These are phyloP conservation scores for Microctonus hyperodae DNA, from an alignment of 2,888 invertebrate genomes.

Conservation along the genomic window DNA sequence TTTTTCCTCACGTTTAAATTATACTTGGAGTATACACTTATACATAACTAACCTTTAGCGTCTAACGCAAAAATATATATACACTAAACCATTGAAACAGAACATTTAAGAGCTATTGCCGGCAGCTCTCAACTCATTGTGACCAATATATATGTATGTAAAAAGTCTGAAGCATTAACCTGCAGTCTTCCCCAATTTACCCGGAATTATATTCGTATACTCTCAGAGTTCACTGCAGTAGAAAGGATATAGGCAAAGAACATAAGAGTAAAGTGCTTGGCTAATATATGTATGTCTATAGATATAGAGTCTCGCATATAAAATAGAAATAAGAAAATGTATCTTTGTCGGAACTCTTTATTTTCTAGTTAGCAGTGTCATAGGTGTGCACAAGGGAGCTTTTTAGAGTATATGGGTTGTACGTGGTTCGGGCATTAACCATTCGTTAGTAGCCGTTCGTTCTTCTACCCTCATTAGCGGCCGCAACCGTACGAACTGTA, in stretches of 20 bases:
- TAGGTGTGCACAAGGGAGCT: slow-evolving; percentile 7
- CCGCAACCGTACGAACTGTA: slow-evolving; percentile 47
- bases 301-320: slow-evolving; percentile 4
- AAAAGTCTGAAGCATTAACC: slow-evolving; percentile 29
- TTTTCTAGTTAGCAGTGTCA: slow-evolving; percentile 18
- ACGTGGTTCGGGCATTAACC: slow-evolving; percentile 49
- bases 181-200: slow-evolving; percentile 34
- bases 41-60: neutral
- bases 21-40: neutral
- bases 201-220: slow-evolving; percentile 31
- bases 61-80: neutral
- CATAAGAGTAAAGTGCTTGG: neutral
- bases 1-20: slow-evolving; percentile 19
- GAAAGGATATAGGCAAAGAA: neutral
- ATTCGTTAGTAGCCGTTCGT: slow-evolving; percentile 54
- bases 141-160: slow-evolving; percentile 7
- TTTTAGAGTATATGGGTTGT: slow-evolving; percentile 21
- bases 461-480: slow-evolving; percentile 56
- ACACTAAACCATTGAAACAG: neutral
- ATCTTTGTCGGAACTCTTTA: slow-evolving; percentile 18
- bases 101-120: neutral
- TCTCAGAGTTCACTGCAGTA: neutral
- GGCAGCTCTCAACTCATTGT: neutral
- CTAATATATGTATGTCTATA: neutral
- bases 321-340: slow-evolving; percentile 20